phyloP scores from a whole-genome alignment of 2,888 invertebrate species.

The Dusona sp. region DNA sequence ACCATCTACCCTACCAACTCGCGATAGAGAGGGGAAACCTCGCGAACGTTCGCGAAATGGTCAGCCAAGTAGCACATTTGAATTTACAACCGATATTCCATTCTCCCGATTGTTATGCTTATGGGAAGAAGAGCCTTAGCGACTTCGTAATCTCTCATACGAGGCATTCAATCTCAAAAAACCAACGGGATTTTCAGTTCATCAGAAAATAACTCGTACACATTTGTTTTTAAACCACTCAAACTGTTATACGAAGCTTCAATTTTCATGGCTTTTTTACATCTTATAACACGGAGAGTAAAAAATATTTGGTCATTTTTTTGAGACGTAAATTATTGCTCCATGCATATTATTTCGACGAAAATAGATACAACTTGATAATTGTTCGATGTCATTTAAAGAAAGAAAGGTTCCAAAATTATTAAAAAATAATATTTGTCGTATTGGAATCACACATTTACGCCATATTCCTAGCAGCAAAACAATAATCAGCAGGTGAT shows the following conservation, averaged over 20 bases:
- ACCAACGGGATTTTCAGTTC: background rate
- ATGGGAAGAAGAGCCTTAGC: slow-evolving; percentile 65
- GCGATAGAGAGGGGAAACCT: slow-evolving; percentile 66
- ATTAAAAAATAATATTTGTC: background rate
- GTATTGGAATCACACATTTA: background rate
- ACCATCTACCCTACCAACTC: slow-evolving; percentile 11
- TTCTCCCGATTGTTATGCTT: slow-evolving; percentile 78
- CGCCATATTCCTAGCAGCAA: background rate
- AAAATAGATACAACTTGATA: too few relatives aligned
- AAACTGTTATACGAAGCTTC: background rate
- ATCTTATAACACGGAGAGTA: background rate
- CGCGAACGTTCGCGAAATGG: slow-evolving; percentile 75
- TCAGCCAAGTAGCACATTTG: slow-evolving; percentile 83
- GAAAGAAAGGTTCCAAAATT: background rate
- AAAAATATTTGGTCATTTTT: background rate
- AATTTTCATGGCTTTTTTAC: background rate
- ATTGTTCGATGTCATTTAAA: background rate
- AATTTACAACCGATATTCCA: slow-evolving; percentile 81
- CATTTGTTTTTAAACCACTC: background rate
- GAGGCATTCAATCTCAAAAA: slow-evolving; percentile 3
- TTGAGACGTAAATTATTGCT: too few relatives aligned
- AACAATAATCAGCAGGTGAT: background rate
- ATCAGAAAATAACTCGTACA: background rate
- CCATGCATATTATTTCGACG: too few relatives aligned
- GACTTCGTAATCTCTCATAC: background rate